Base-by-base conservation (phyloP, 2,113 vertebrate genomes). In the Brachirus orientalis region DNA sequence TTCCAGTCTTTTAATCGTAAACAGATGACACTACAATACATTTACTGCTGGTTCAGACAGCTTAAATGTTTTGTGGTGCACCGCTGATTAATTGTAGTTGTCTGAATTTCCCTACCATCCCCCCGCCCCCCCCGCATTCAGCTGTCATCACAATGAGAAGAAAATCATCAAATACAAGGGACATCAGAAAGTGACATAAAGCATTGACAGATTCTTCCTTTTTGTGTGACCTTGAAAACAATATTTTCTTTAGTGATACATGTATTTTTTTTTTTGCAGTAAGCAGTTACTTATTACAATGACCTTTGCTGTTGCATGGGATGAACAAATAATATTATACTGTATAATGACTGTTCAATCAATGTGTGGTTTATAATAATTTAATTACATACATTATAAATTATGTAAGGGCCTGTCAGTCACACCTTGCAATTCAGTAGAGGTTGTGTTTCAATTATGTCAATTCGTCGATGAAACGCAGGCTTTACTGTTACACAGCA, bases 11-110 rank as follows among this genome's bases (percentile, higher is more conserved):
- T 35, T 59, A 10, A 68, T 63, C 17, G 58, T 11, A 9, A 63
- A 56, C 51, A 59, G 60, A 60, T 52, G 59, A 53, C 46, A 54
- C 45, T 6, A 35, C 51, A 40, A 55, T 52, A 35, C 54, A 58
- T 71, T 63, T 56, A 58, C 63, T 19, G 58, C 72, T 63, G 58
- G 35, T 50, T 12, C 7, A 41, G 22, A 66, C 37, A 17, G 52
- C 59, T 48, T 11, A 59, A 46, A 52, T 53, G 36, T 28, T 0
- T 64, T 54, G 20, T 19, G 4, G 1, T 0, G 33, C 1, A 20
- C 46, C 47, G 7, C 10, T 79, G 70, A 79, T 54, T 54, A 45
- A 73, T 48, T 54, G 41, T 33, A 50, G 43, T 48, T 55, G 50
- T 60, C 40, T 38, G 37, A 4, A 38, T 38, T 11, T 54, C 28